phyloP scores from a whole-genome alignment of 2,888 invertebrate species.

The Eueremaeus valkanovi region DNA sequence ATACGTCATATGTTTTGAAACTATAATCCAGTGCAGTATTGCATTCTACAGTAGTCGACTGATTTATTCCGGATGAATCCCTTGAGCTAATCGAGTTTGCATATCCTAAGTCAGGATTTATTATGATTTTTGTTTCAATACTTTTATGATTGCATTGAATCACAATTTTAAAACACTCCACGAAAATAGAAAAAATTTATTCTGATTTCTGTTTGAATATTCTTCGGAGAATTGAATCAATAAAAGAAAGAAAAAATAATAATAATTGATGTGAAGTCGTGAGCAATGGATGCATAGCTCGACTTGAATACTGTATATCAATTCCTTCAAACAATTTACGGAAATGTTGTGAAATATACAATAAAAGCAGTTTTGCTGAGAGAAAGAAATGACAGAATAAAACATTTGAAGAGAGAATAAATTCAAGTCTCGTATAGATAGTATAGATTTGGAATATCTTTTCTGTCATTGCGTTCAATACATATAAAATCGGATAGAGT shows the following conservation, averaged over 20 bases:
- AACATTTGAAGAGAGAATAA: background rate
- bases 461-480: too few species aligned
- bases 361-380: background rate
- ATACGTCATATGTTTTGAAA: too few species aligned
- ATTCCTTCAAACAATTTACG: background rate
- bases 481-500: too few species aligned
- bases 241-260: background rate
- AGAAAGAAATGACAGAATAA: background rate
- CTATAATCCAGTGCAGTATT: too few species aligned
- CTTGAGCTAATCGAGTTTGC: too few species aligned
- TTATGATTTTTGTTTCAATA: too few species aligned
- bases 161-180: too few species aligned
- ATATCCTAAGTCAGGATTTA: too few species aligned
- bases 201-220: background rate
- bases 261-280: background rate
- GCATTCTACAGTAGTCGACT: too few species aligned
- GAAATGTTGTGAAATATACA: conserved; percentile 3
- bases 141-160: too few species aligned
- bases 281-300: background rate
- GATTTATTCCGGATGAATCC: too few species aligned
- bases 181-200: background rate
- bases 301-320: conserved; percentile 8
- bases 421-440: conserved; percentile 18
- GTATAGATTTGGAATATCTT: background rate
- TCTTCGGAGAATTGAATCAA: conserved; percentile 11